Percentiles rank a stretch among this genome's conserved stretches.
Conservation (phyloP, 2,113 vertebrate species). For the Dendropsophus ebraccatus region DNA sequence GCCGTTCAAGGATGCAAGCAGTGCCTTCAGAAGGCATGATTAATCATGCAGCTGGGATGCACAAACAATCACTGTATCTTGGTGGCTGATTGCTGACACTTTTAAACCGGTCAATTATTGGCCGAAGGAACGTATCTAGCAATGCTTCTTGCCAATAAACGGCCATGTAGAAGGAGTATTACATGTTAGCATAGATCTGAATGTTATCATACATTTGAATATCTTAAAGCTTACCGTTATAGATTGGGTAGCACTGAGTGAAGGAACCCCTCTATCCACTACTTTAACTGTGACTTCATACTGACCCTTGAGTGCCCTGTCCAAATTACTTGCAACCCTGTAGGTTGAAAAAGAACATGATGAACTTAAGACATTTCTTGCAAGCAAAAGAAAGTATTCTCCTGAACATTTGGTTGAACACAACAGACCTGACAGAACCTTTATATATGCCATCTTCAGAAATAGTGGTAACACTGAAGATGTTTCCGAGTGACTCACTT, state of each 20-base stretch:
- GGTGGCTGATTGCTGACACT: too few relatives aligned
- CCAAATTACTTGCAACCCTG: conserved; percentile 78
- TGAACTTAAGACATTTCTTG: not conserved
- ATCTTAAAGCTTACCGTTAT: conserved; percentile 75
- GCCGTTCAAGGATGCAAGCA: too few relatives aligned
- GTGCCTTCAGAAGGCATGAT: too few relatives aligned
- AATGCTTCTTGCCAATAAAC: too few relatives aligned
- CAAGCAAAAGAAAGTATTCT: not conserved
- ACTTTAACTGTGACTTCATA: conserved; percentile 82
- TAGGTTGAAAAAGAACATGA: not conserved
- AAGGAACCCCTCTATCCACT: conserved; percentile 62
- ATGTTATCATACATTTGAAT: too few relatives aligned
- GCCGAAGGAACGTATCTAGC: too few relatives aligned
- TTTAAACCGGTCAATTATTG: too few relatives aligned
- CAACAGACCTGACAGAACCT: conserved; percentile 74
- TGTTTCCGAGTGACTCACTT: rapidly evolving
- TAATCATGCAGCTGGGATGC: too few relatives aligned
- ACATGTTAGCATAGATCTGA: too few relatives aligned
- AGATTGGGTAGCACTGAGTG: conserved; percentile 61
- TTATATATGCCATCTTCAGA: conserved; percentile 59
- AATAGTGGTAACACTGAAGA: conserved; percentile 71
- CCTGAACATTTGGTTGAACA: not conserved
- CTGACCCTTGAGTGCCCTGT: conserved; percentile 77
- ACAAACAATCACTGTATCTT: too few relatives aligned
- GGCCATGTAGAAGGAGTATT: too few relatives aligned